Evolutionary conservation across 2,888 invertebrate genomes (phyloP).

Genomic region (Diarsia mendica): DNA sequence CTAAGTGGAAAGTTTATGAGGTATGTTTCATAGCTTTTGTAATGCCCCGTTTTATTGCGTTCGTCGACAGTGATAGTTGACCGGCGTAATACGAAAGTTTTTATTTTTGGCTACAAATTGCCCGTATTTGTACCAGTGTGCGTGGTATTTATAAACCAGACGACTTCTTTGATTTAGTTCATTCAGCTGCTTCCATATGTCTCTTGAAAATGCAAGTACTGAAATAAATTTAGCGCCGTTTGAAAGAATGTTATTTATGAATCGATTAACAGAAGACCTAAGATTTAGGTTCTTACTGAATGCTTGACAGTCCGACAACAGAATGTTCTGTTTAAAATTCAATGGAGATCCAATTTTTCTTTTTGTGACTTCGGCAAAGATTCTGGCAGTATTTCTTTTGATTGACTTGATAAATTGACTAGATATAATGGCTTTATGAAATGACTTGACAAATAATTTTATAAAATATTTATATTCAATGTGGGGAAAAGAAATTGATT

Average conservation of each 20-base stretch:
- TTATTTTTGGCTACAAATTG: slow-evolving; percentile 60
- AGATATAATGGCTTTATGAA: no score
- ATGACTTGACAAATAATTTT: no score
- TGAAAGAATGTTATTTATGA: slow-evolving; percentile 27
- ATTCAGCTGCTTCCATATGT: slow-evolving; percentile 54
- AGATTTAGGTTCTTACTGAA: neutral
- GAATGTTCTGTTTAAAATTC: neutral
- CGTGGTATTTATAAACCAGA: slow-evolving; percentile 61
- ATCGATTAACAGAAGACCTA: slow-evolving; percentile 21
- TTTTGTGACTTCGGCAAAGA: no score
- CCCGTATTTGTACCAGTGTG: slow-evolving; percentile 56
- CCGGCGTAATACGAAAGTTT: slow-evolving; percentile 36
- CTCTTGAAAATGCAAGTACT: slow-evolving; percentile 32
- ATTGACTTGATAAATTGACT: no score
- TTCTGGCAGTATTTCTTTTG: no score
- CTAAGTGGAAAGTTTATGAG: slow-evolving; percentile 69
- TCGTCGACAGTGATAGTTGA: slow-evolving; percentile 20
- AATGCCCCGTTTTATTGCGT: slow-evolving; percentile 42
- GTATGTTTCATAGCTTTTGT: slow-evolving; percentile 70
- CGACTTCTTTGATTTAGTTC: slow-evolving; percentile 61
- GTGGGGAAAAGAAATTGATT: no score
- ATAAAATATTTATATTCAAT: no score
- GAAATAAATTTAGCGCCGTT: slow-evolving; percentile 34
- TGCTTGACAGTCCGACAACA: neutral
- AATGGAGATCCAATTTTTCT: neutral